These are phyloP conservation scores for Parauchenoglanis punctatus DNA, from an alignment of 2,797 vertebrate species.

Conservation along the genomic window DNA sequence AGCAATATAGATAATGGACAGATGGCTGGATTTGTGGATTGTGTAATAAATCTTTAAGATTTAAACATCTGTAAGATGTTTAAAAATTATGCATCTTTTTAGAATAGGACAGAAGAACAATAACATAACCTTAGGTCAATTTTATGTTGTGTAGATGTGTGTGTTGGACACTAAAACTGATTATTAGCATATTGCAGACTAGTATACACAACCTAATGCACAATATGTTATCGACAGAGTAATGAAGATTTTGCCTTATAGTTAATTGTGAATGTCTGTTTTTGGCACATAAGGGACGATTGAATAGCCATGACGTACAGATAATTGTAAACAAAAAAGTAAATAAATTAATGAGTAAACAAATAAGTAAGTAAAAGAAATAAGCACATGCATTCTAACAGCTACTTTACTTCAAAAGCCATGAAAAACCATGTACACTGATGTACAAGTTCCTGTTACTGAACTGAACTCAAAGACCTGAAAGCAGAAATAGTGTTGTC, in stretches of 20 bases:
- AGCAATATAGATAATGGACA: no score
- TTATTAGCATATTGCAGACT: not conserved
- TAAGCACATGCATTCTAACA: not conserved
- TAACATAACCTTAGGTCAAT: no score
- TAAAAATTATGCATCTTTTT: no score
- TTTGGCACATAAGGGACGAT: not conserved
- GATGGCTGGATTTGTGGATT: not conserved
- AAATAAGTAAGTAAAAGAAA: not conserved
- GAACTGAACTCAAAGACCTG: not conserved
- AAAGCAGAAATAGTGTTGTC: constrained; percentile 36
- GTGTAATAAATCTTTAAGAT: not conserved
- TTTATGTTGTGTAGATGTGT: no score
- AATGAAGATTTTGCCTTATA: not conserved
- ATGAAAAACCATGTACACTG: not conserved
- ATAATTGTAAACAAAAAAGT: not conserved
- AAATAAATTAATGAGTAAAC: not conserved
- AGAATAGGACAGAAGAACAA: no score
- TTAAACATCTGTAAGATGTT: not conserved
- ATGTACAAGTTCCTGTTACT: not conserved
- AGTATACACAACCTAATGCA: not conserved
- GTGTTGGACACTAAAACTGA: not conserved
- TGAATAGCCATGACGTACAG: not conserved
- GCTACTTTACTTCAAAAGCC: not conserved
- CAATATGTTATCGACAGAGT: not conserved
- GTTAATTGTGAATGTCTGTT: not conserved